Percentiles rank a stretch among this genome's conserved stretches.
phyloP scores from a whole-genome alignment of 2,888 invertebrate genomes.

The Rhodophaea formosa region DNA sequence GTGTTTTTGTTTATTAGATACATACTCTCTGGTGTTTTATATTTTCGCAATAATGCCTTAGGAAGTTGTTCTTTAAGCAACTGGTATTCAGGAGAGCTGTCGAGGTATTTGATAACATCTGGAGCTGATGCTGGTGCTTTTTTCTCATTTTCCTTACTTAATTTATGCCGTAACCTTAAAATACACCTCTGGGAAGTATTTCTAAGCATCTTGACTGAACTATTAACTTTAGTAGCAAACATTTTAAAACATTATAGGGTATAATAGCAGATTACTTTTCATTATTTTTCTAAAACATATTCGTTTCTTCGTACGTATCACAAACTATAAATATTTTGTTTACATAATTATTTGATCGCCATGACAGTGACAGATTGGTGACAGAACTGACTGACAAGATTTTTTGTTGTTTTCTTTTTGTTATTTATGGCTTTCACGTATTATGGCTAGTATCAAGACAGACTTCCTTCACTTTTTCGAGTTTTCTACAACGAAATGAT shows the following conservation, averaged over 20 bases:
- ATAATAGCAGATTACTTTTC: not conserved
- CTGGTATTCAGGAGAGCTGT: slow-evolving; percentile 50
- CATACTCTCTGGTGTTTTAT: slow-evolving; percentile 60
- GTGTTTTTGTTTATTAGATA: slow-evolving; percentile 66
- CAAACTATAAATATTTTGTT: no score
- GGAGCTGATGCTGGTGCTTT: slow-evolving; percentile 45
- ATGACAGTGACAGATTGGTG: no score
- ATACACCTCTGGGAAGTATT: slow-evolving; percentile 6
- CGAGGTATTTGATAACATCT: slow-evolving; percentile 62
- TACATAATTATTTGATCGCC: no score
- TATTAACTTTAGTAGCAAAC: slow-evolving; percentile 7
- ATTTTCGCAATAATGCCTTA: slow-evolving; percentile 58
- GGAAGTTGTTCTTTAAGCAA: slow-evolving; percentile 57
- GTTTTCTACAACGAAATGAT: no score
- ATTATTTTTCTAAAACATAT: no score
- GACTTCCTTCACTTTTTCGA: no score
- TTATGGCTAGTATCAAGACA: no score
- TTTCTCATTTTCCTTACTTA: slow-evolving; percentile 45
- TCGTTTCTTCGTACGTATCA: no score
- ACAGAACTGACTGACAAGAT: no score
- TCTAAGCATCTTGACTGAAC: not conserved
- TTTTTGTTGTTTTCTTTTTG: no score
- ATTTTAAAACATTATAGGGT: slow-evolving; percentile 12
- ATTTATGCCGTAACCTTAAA: slow-evolving; percentile 53
- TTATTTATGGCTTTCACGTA: no score